Conservation (phyloP, 2,888 invertebrate genomes). For the Dendrolimus houi region DNA sequence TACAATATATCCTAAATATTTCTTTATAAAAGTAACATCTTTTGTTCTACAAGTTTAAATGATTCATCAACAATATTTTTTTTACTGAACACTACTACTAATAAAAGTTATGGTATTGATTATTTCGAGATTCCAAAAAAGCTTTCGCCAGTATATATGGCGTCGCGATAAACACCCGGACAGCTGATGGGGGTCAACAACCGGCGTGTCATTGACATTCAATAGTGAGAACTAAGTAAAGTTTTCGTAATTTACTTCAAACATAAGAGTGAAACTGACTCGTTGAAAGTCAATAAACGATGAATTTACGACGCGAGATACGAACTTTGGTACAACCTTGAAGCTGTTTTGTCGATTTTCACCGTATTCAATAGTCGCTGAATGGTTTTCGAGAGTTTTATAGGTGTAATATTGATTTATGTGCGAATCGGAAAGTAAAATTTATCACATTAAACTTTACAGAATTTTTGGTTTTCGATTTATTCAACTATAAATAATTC, state of each 20-base stretch:
- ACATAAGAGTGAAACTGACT: neutral
- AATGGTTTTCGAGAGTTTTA: no score
- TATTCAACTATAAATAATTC: no score
- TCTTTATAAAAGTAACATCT: no score
- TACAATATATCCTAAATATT: no score
- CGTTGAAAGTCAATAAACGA: neutral
- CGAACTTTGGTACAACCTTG: neutral
- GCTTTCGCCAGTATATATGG: neutral
- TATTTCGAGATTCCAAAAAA: neutral
- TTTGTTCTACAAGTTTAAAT: no score
- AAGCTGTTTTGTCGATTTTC: neutral
- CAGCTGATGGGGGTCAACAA: slow-evolving; percentile 1
- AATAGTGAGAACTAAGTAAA: neutral
- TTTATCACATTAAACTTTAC: no score
- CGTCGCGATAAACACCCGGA: neutral
- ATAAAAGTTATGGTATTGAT: neutral
- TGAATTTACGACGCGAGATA: neutral
- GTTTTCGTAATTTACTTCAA: neutral
- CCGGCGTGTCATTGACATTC: slow-evolving; percentile 1
- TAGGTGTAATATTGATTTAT: no score
- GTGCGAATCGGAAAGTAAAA: no score
- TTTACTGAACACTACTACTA: no score
- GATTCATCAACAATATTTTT: no score
- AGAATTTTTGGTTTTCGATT: no score
- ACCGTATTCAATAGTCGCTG: no score